Base-by-base conservation (phyloP, 2,888 invertebrate genomes). In the Isoperla grammatica region DNA sequence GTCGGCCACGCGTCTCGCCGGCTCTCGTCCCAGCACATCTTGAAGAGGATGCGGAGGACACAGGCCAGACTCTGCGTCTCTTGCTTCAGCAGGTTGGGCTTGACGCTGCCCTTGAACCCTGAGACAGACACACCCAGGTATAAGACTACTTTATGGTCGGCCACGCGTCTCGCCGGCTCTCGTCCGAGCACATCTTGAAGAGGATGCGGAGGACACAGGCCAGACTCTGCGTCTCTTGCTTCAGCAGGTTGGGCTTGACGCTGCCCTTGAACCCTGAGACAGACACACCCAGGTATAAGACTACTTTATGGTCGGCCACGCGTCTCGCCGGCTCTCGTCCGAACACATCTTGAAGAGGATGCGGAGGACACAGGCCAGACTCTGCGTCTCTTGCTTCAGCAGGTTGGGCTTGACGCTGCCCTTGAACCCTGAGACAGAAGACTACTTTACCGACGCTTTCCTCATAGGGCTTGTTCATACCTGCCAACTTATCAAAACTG, bases 1-100 rank as follows among this genome's bases (percentile, higher is more conserved):
- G 86, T 83, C 6, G 83, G 80, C 90, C 93, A 93, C 70, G 90
- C 88, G 61, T 81, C 80, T 29, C 87, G 80, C 50, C 95, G 80
- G 43, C 86, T 83, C 67, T 93, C 93, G 73, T 97, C 96, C 65
- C 88, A 85, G 72, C 95, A 95, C 91, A 97, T 92, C 73, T 95
- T 91, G 73, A 97, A 95, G 48, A 97, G 79, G 69, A 98, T 93
- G 65, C 97, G 81, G 50, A 98, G 77, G 1, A 92, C 87, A 73
- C 97, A 97, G 0, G 96, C 96, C 65, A 98, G 76, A 63, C 95
- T 94, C 68, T 95, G 93, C 1, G 95, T 95, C 75, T 98, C 97
- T 71, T 97, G 97, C 70, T 93, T 93, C 68, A 97, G 75, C 69
- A 98, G 81, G 75, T 95, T 95, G 0, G 97, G 97, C 72, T 96